phyloP scores from a whole-genome alignment of 2,113 vertebrate genomes.

The Bos indicus region DNA sequence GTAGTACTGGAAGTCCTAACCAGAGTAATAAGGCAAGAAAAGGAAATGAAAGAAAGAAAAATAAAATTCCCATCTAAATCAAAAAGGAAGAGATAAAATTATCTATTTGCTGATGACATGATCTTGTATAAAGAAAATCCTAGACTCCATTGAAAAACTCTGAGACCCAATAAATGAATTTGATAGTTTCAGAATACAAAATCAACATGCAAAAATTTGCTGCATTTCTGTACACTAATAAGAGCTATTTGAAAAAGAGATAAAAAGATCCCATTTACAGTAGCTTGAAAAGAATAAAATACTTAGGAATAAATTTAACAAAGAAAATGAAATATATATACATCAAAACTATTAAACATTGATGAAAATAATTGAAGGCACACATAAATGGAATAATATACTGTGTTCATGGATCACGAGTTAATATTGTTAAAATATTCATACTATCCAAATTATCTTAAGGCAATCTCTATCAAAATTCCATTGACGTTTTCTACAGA shows the following conservation, averaged over 20 bases:
- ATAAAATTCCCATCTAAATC: background rate
- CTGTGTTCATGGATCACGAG: background rate
- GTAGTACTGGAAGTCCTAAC: background rate
- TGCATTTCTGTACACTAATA: background rate
- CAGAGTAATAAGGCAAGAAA: background rate
- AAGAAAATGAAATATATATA: background rate
- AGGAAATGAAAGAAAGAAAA: background rate
- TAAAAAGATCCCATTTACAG: background rate
- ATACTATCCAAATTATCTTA: background rate
- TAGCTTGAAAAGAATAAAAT: background rate
- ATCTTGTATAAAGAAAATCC: background rate
- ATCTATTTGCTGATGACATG: background rate
- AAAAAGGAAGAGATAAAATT: background rate
- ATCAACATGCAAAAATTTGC: background rate
- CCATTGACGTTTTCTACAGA: background rate
- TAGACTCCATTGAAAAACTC: background rate
- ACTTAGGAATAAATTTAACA: background rate
- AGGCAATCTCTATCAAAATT: background rate
- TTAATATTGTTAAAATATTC: background rate
- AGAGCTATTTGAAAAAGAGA: background rate
- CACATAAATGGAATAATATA: background rate
- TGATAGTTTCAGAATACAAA: background rate
- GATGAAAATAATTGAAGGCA: background rate
- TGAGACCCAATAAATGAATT: background rate
- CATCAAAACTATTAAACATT: background rate